Evolutionary conservation across 2,888 invertebrate species (phyloP).

Genomic region (Criorhina ranunculi): DNA sequence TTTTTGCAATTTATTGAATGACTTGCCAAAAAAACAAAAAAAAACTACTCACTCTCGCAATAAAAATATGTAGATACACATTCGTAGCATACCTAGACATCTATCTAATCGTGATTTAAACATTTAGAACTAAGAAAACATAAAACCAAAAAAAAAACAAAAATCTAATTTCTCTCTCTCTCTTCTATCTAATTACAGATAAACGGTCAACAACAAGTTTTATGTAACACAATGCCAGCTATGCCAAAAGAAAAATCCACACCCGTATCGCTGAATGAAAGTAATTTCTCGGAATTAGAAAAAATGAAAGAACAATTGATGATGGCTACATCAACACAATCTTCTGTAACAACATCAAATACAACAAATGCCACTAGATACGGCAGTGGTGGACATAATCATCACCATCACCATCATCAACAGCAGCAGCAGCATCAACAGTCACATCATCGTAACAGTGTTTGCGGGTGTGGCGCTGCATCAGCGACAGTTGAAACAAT

Average conservation of each 20-base stretch:
- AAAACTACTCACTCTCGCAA: not conserved
- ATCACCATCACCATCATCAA: conserved; percentile 76
- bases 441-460: conserved; percentile 78
- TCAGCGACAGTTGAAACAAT: conserved; percentile 77
- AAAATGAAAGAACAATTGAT: conserved; percentile 79
- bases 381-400: conserved; percentile 21
- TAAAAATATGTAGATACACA: too few species aligned
- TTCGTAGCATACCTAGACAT: too few species aligned
- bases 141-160: not conserved
- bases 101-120: conserved; percentile 20
- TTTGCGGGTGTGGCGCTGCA: conserved; percentile 79
- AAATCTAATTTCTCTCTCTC: conserved; percentile 21
- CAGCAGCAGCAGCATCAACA: conserved; percentile 78
- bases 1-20: conserved; percentile 20
- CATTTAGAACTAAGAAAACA: conserved; percentile 25
- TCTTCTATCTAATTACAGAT: conserved; percentile 77
- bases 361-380: conserved; percentile 73
- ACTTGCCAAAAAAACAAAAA: conserved; percentile 24
- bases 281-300: conserved; percentile 81
- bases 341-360: conserved; percentile 71
- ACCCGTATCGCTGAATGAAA: conserved; percentile 82
- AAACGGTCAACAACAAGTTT: conserved; percentile 81
- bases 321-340: conserved; percentile 76
- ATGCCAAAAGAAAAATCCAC: conserved; percentile 84
- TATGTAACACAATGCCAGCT: conserved; percentile 83